phyloP scores from a whole-genome alignment of 2,113 vertebrate genomes.

The Globicephala melas region DNA sequence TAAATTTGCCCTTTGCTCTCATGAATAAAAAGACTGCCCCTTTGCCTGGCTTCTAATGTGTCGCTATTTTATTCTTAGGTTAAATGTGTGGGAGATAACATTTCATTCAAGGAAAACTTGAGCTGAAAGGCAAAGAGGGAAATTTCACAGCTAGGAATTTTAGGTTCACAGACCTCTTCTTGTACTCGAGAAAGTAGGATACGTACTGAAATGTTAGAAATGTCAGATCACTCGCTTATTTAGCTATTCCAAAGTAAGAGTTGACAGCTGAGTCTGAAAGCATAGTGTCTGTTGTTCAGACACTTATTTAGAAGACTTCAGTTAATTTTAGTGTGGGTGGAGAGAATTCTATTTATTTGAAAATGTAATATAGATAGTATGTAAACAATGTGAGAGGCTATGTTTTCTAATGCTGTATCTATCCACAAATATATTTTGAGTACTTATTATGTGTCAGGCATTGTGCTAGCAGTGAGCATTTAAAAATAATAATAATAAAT shows the following conservation, averaged over 20 bases:
- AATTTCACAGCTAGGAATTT: constrained; percentile 43
- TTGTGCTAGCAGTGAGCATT: background rate
- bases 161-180: constrained; percentile 47
- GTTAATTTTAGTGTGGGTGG: constrained; percentile 6
- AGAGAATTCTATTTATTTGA: constrained; percentile 1
- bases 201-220: constrained; percentile 37
- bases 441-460: background rate
- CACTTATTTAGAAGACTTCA: background rate
- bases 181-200: background rate
- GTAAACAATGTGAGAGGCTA: background rate
- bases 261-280: constrained; percentile 12
- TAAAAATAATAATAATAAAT: background rate
- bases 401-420: background rate
- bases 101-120: constrained; percentile 48
- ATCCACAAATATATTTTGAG: background rate
- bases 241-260: constrained; percentile 31
- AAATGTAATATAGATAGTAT: background rate
- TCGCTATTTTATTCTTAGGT: constrained; percentile 39
- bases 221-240: constrained; percentile 36
- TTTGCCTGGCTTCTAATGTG: background rate
- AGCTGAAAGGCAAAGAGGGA: background rate
- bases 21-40: background rate
- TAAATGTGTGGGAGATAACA: constrained; percentile 20
- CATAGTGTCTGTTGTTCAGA: background rate
- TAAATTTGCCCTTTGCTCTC: background rate